Evolutionary conservation across 2,797 vertebrate species (phyloP).

Genomic region (Bradypodion pumilum): DNA sequence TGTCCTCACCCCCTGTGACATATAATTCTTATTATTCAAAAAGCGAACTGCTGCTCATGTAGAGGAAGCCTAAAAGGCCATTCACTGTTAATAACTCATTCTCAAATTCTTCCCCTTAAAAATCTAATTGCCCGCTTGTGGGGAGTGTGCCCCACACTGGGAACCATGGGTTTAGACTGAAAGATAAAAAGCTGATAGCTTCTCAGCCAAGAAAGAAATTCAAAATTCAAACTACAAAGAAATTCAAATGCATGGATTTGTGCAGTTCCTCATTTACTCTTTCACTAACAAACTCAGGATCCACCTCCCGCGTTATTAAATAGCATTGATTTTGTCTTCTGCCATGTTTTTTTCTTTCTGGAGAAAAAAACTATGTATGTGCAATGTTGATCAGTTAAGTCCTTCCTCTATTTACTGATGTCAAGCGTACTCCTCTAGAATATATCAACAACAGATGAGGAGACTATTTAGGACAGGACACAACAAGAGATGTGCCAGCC

Average conservation of each 20-base stretch:
- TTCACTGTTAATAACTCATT: too few relatives aligned
- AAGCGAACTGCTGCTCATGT: too few relatives aligned
- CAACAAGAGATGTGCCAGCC: neutral
- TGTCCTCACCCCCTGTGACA: too few relatives aligned
- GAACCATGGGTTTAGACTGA: too few relatives aligned
- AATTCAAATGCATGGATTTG: too few relatives aligned
- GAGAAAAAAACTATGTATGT: neutral
- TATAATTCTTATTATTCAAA: too few relatives aligned
- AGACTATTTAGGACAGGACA: neutral
- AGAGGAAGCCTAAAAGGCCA: too few relatives aligned
- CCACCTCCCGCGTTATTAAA: neutral
- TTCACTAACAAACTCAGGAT: neutral
- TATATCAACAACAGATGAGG: neutral
- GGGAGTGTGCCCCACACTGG: too few relatives aligned
- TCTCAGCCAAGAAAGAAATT: neutral
- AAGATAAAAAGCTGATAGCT: neutral
- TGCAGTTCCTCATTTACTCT: too few relatives aligned
- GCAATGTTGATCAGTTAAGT: too few relatives aligned
- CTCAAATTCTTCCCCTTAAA: too few relatives aligned
- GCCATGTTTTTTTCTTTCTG: neutral
- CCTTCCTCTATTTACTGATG: neutral
- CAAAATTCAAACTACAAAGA: neutral
- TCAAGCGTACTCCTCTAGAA: neutral
- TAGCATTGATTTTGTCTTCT: neutral
- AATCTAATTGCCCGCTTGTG: too few relatives aligned